Base-by-base conservation (phyloP, 2,888 invertebrate genomes). In the Caenorhabditis wallacei region DNA sequence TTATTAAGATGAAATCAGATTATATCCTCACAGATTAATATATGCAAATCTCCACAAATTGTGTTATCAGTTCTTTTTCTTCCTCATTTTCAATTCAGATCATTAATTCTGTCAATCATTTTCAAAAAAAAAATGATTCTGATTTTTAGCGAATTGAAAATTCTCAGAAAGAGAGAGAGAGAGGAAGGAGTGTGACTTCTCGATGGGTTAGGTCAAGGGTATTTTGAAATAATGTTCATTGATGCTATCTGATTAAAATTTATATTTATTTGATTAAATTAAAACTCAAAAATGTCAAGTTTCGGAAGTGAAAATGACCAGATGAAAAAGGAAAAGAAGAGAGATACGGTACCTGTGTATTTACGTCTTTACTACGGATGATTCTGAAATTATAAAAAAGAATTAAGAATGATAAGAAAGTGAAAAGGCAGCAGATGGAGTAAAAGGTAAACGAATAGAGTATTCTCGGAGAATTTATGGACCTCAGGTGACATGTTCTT, bases 131-230 rank as follows among this genome's bases (percentile, higher is more conserved):
- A 61, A 24, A 53, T 30, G 11, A 61, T 61, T 71, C 20, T 30
- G 26, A 53, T 54, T 53, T 40, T 20, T 18, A 37, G 54, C 22
- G 35, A 37, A 24, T 35, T 30, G 35, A 53, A 22, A 40, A 59
- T 40, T n/a, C n/a, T 30, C 3, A 5, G 30, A 30, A 3, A 30
- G 30, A 30, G 30, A 30, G 30, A 8, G 22, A 30, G 30, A 30
- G 30, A 30, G 30, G 30, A 35, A 56, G 59, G 37, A 61, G 61
- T 43, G 61, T 61, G 61, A 61, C 26, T 43, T 46, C 16, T 46
- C 16, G 37, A 22, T 18, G 30, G 43, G 51, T 56, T 56, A 18
- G 70, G 59, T 71, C 48, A 71, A 71, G 59, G 68, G 53, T 66
- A 7, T 57, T 10, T 7, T 8, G 57, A 18, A 20, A 11, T 53